Evolutionary conservation across 2,113 vertebrate genomes (phyloP).

Genomic region (Myotis davidii): DNA sequence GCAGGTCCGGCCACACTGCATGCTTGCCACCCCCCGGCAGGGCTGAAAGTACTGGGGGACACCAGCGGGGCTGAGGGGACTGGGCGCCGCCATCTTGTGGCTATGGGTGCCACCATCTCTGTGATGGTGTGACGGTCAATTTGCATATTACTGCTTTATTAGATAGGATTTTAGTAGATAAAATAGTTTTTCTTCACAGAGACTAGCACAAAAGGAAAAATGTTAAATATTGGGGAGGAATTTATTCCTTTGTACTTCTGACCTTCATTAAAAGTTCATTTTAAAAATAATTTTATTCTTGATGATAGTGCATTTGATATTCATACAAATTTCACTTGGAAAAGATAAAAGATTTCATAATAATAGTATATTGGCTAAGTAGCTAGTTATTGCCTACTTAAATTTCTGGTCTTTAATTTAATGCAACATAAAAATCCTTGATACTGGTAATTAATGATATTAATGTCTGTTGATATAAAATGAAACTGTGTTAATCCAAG

Average conservation of each 20-base stretch:
- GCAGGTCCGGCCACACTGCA: too few relatives aligned
- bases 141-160: too few relatives aligned
- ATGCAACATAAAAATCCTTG: background rate
- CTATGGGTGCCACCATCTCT: too few relatives aligned
- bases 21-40: too few relatives aligned
- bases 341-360: background rate
- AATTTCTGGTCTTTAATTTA: conserved; percentile 24
- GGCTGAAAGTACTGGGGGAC: too few relatives aligned
- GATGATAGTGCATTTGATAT: background rate
- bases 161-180: background rate
- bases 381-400: background rate
- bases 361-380: background rate
- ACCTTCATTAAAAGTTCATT: background rate
- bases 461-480: conserved; percentile 25
- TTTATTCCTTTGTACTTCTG: conserved; percentile 11
- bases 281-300: conserved; percentile 24
- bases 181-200: background rate
- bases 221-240: background rate
- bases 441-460: conserved; percentile 23
- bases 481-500: background rate
- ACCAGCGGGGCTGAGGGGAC: too few relatives aligned
- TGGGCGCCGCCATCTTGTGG: too few relatives aligned
- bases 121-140: too few relatives aligned
- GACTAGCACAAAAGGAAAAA: background rate
- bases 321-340: background rate